Base-by-base conservation (phyloP, 2,888 invertebrate genomes). In the Acholoe squamosa region DNA sequence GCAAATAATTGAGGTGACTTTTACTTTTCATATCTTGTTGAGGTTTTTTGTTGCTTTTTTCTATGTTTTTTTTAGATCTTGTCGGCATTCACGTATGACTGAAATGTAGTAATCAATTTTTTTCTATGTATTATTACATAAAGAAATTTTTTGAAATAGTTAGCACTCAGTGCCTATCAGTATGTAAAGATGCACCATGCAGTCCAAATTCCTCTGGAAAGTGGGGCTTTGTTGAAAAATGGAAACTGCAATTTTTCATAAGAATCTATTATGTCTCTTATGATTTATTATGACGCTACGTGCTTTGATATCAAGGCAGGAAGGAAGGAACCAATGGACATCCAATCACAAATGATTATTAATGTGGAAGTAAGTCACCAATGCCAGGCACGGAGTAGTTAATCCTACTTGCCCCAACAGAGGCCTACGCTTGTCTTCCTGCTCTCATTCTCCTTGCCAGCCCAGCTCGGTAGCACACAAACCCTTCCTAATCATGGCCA, bases 301-400 rank as follows among this genome's bases (percentile, higher is more conserved):
- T 61, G 61, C 61, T 61, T 61, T 61, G 61, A 61, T 61, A 61
- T 61, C 19, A 61, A n/a, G 61, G 19, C 61, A 61, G 61, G 61
- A 61, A 61, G 61, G 61, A 61, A 61, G 61, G 61, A 61, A 61
- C 22, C 61, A n/a, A 19, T 61, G 61, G 61, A 31, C 33, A 43
- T 80, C 80, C 34, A 80, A 80, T 80, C 80, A 80, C 43, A 80
- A 22, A 43, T 25, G 34, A 33, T 80, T 80, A 34, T 80, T 80
- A 33, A 43, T 43, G 80, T 16, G 43, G 19, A 19, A 34, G 22
- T 43, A 80, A 80, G 33, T 80, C 80, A 80, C 5, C n/a, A 22
- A 80, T 80, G 16, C 80, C 7, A 80, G 80, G 33, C 34, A 43
- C 19, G 80, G 43, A n/a, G 80, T 43, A 80, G 80, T 80, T 80